These are phyloP conservation scores for Gisinianus flammeolus DNA, from an alignment of 2,888 invertebrate genomes.

Conservation along the genomic window DNA sequence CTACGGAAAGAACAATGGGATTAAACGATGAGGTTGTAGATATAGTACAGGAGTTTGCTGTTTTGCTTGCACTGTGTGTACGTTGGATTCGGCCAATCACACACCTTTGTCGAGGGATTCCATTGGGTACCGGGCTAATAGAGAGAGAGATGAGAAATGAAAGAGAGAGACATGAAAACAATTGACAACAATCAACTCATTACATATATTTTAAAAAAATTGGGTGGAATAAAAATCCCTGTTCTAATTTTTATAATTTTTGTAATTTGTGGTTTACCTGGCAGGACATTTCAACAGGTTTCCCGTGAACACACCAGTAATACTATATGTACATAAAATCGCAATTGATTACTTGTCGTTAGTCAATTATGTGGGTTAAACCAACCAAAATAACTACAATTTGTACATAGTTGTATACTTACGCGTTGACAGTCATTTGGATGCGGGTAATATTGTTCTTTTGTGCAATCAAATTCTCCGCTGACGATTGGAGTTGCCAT, in stretches of 20 bases:
- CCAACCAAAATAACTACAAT: neutral
- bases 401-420: slow-evolving; percentile 3
- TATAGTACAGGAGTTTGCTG: slow-evolving; percentile 19
- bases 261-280: slow-evolving; percentile 60
- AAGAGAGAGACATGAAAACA: neutral
- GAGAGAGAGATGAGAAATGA: neutral
- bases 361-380: neutral
- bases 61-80: slow-evolving; percentile 36
- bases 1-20: neutral
- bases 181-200: neutral
- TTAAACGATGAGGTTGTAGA: slow-evolving; percentile 37
- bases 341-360: neutral
- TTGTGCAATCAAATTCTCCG: slow-evolving; percentile 51
- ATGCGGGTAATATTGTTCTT: slow-evolving; percentile 57
- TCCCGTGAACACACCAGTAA: slow-evolving; percentile 83
- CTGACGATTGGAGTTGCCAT: neutral
- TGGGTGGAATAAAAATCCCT: neutral
- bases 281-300: slow-evolving; percentile 75
- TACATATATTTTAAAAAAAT: neutral
- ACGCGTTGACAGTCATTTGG: slow-evolving; percentile 57
- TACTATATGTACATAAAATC: slow-evolving; percentile 68
- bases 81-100: slow-evolving; percentile 74
- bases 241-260: neutral
- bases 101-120: slow-evolving; percentile 72
- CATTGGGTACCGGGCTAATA: slow-evolving; percentile 74